Conservation (phyloP, 2,888 invertebrate species). For the Antitype chi region DNA sequence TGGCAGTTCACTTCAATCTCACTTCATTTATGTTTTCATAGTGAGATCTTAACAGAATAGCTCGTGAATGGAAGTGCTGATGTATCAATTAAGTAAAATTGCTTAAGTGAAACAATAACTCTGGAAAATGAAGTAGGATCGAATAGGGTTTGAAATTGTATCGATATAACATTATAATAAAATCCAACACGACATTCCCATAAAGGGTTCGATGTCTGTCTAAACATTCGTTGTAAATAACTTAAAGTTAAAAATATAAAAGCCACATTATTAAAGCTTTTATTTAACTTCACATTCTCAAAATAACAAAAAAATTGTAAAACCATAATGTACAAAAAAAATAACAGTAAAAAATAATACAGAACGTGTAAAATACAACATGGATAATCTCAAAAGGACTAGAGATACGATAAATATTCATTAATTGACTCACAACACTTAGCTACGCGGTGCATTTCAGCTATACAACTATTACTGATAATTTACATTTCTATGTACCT, state of each 20-base stretch:
- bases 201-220: neutral
- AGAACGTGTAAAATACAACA: slow-evolving; percentile 71
- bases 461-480: slow-evolving; percentile 43
- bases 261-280: slow-evolving; percentile 41
- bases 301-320: slow-evolving; percentile 36
- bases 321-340: slow-evolving; percentile 17
- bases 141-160: neutral
- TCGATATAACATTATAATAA: no score
- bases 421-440: slow-evolving; percentile 87
- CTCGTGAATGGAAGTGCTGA: neutral
- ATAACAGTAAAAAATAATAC: slow-evolving; percentile 41
- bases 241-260: neutral
- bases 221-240: neutral
- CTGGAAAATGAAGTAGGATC: neutral
- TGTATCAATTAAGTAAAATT: neutral
- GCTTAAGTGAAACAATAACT: neutral
- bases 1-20: no score
- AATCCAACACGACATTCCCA: neutral
- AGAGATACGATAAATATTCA: slow-evolving; percentile 84
- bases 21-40: no score
- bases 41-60: no score
- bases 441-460: slow-evolving; percentile 70
- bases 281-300: slow-evolving; percentile 41
- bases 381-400: slow-evolving; percentile 86
- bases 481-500: slow-evolving; percentile 10